phyloP scores from a whole-genome alignment of 2,888 invertebrate genomes.

The Synergus japonicus region DNA sequence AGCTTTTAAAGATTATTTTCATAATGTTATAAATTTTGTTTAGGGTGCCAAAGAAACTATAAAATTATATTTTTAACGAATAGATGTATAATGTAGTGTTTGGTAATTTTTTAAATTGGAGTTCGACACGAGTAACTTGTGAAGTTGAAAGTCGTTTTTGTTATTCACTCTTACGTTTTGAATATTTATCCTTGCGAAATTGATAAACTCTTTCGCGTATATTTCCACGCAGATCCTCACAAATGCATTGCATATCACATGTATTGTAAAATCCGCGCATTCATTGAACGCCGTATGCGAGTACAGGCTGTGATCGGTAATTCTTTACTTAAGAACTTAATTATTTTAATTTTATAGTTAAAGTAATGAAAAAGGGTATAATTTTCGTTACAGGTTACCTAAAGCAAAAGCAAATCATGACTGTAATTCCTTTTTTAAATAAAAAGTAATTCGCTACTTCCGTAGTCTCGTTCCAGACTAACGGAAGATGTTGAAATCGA shows the following conservation, averaged over 20 bases:
- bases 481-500: background rate
- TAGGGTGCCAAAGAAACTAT: constrained; percentile 12
- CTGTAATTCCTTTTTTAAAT: background rate
- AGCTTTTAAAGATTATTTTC: background rate
- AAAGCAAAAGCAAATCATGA: background rate
- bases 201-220: background rate
- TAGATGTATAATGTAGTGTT: background rate
- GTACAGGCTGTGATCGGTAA: constrained; percentile 11
- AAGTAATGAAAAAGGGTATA: background rate
- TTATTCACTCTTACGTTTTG: background rate
- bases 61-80: background rate
- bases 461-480: background rate
- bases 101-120: background rate
- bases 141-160: no score
- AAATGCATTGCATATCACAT: constrained; percentile 1
- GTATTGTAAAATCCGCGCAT: background rate
- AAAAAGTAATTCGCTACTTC: background rate
- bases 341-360: background rate
- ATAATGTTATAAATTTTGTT: background rate
- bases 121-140: background rate
- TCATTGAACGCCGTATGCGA: background rate
- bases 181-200: background rate
- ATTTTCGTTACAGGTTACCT: background rate
- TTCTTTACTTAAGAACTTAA: constrained; percentile 8
- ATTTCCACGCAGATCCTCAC: background rate